Evolutionary conservation across 2,888 invertebrate genomes (phyloP), one percentile per base, ranked within the genome.

Genomic region (Sclerodermus sp.): DNA sequence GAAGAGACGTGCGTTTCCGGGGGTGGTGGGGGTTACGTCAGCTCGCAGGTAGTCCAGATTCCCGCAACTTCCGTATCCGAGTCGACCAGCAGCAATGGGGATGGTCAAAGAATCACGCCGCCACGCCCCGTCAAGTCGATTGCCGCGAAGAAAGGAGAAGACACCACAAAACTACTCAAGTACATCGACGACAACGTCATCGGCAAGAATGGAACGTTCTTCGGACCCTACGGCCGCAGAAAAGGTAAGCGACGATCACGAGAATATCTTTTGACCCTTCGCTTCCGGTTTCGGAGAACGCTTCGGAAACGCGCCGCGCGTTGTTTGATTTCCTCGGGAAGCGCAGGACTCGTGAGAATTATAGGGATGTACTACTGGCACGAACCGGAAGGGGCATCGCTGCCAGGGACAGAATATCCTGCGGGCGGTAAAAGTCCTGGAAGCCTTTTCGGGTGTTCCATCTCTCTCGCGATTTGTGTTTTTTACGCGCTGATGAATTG

Each of bases 151-250:
- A 82, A 83, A 66, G 81, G 79, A 60, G 88, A 89, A 71, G 89
- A 90, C 68, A 83, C 84, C 29, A 81, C 82, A 40, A 88, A 88
- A 74, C 80, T 92, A 62, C 82, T 91, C 60, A 87, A 87, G 73
- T 91, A 88, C 73, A 88, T 93, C 60, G 89, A 90, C 68, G 87
- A 90, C 59, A 91, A 87, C 78, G 82, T 92, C 60, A 87, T 92
- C 69, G 92, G 92, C 48, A 89, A 87, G 74, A 88, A 87, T 63
- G 87, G 88, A 66, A 87, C 88, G 17, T 92, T 92, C 77, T 84
- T 88, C 65, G 91, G 92, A 45, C 93, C 93, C 10, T 93, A 87
- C 72, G 92, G 92, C 55, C 82, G 89, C 49, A 81, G 92, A 71
- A 89, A 90, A 87, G 89, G 90, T 90, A 79, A 81, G 79, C 67